Evolutionary conservation across 2,888 invertebrate genomes (phyloP), one percentile per base, ranked within the genome.

Genomic region (Rutpela maculata): DNA sequence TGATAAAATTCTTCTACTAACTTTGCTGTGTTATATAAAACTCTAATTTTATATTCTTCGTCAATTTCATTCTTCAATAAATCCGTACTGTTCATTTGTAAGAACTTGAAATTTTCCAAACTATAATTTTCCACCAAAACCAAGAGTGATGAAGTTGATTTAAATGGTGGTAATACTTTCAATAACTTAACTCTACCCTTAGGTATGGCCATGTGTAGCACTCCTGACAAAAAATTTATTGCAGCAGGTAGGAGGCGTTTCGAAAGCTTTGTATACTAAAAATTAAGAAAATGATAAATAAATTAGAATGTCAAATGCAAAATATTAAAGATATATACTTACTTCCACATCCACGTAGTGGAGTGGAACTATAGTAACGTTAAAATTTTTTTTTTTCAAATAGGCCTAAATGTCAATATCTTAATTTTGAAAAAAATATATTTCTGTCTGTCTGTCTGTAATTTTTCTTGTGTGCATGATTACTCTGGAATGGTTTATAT

Each of bases 181-280:
- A 93, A 89, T 0, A 92, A 89, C 85, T 92, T 92, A 68, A 93
- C 89, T 62, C 92, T 86, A 0, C 91, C 90, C 77, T 94, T 94
- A 15, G 94, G 93, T 6, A 94, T 91, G 17, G 94, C 92, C 88
- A 96, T 88, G 87, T 94, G 94, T 71, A 98, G 88, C 71, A 97
- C 89, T 0, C 97, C 96, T 79, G 93, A 90, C 9, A 98, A 90
- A 86, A 95, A 98, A 87, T 95, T 96, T 0, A 98, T 90, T 0
- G 93, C 95, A 17, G 96, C 93, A 0, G 98, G 97, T 19, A 95
- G 91, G 84, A 95, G 95, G 84, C 97, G 91, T 89, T 96, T 96
- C 0, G 97, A 97, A 50, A 95, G 88, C 0, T 90, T 88, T 0
- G 95, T 94, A 88, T 95, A 97, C 93, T 95, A 89, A 77, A 92